Evolutionary conservation across 1,140 invertebrate species (phyloP).

Genomic region (Calliphora vicina): DNA sequence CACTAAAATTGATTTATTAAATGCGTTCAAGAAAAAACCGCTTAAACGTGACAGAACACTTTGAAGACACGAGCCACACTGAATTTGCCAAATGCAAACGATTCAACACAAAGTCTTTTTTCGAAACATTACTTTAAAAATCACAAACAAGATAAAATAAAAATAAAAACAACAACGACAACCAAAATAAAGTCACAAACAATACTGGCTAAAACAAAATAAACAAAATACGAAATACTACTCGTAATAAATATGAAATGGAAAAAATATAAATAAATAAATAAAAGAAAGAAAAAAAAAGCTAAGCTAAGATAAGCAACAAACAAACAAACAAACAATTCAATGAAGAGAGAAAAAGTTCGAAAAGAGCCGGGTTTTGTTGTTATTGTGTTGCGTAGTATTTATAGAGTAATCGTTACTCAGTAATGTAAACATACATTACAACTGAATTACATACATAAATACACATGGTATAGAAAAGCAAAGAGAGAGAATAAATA

Average conservation of each 20-base stretch:
- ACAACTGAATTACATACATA: too few relatives aligned
- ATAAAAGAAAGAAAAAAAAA: not conserved
- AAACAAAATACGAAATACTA: not conserved
- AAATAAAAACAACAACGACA: not conserved
- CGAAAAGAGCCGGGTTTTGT: too few relatives aligned
- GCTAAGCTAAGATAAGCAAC: not conserved
- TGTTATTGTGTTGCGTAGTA: too few relatives aligned
- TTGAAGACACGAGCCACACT: constrained; percentile 41
- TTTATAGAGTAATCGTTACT: too few relatives aligned
- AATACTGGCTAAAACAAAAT: not conserved
- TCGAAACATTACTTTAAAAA: not conserved
- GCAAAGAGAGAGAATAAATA: too few relatives aligned
- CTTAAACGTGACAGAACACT: constrained; percentile 35
- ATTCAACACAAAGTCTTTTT: constrained; percentile 39
- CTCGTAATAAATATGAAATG: not conserved
- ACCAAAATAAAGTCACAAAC: not conserved
- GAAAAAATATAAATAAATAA: too few relatives aligned
- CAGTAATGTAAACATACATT: too few relatives aligned
- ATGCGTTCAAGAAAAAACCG: not conserved
- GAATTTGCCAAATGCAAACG: constrained; percentile 35
- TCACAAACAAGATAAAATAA: not conserved
- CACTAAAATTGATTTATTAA: not conserved
- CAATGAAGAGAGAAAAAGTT: not conserved
- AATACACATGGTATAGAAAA: too few relatives aligned
- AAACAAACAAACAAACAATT: not conserved